phyloP scores from a whole-genome alignment of 53 echinoderm and acorn worm genomes.

The Pentamera pediparva region DNA sequence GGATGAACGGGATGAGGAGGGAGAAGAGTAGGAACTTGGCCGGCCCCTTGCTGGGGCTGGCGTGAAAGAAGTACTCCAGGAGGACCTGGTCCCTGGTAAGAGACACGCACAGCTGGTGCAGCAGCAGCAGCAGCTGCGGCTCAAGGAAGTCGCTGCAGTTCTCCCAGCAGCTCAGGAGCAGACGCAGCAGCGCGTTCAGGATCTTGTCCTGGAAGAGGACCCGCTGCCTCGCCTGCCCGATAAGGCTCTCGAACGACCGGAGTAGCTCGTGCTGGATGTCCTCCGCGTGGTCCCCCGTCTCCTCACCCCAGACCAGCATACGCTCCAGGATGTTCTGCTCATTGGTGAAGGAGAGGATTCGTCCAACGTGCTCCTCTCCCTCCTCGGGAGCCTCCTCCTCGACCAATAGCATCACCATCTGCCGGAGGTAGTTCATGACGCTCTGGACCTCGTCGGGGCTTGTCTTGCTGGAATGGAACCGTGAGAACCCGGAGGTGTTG shows the following conservation, averaged over 20 bases:
- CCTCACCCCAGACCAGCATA: slow-evolving; percentile 72
- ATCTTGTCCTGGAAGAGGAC: slow-evolving; percentile 82
- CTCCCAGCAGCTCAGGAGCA: slow-evolving; percentile 76
- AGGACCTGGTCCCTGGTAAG: slow-evolving; percentile 77
- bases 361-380: slow-evolving; percentile 60
- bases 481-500: slow-evolving; percentile 26
- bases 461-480: slow-evolving; percentile 44
- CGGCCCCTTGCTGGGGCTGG: slow-evolving; percentile 98
- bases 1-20: slow-evolving; percentile 84
- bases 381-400: slow-evolving; percentile 67
- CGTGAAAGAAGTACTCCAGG: slow-evolving; percentile 90
- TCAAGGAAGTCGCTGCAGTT: slow-evolving; percentile 65
- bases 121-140: slow-evolving; percentile 69
- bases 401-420: slow-evolving; percentile 89
- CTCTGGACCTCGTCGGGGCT: slow-evolving; percentile 80
- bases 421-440: slow-evolving; percentile 78
- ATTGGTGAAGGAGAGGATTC: slow-evolving; percentile 67
- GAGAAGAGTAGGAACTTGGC: slow-evolving; percentile 99
- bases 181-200: slow-evolving; percentile 74
- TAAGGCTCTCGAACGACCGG: slow-evolving; percentile 74
- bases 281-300: slow-evolving; percentile 63
- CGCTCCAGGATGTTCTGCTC: slow-evolving; percentile 70
- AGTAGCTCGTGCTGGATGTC: slow-evolving; percentile 78
- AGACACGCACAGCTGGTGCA: slow-evolving; percentile 91
- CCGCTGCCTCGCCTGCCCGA: slow-evolving; percentile 71